Base-by-base conservation (phyloP, 2,113 vertebrate species). In the Nothocercus nigrocapillus region DNA sequence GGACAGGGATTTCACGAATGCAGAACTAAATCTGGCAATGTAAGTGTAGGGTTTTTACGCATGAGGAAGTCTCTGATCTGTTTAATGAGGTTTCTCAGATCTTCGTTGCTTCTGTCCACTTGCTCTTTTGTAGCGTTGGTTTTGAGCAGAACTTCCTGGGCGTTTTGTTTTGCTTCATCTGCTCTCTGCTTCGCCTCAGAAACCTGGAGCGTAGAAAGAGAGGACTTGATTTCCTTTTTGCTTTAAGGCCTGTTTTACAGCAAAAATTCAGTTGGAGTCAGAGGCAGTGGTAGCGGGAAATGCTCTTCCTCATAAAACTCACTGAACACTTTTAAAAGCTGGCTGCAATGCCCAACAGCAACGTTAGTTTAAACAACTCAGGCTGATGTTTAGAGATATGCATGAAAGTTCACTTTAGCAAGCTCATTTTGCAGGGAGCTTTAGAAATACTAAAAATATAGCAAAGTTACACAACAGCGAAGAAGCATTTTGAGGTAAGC, bases 31-130 rank as follows among this genome's bases (percentile, higher is more conserved):
- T 69, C 40, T 44, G 32, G 24, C 5, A 56, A 93, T 72, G 36
- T 63, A 86, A 93, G 83, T 27, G 3, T 61, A 89, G 95, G 8
- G 11, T 73, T 89, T 98, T 88, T 98, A 99, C 99, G 98, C 78
- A 98, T 99, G 64, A 99, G 96, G 92, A 99, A 99, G 96, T 99
- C 98, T 94, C 98, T 90, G 93, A 99, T 99, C 94, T 99, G 99
- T 85, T 98, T 98, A 98, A 99, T 99, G 45, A 99, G 98, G 18
- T 93, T 97, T 63, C 99, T 98, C 49, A 99, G 98, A 63, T 99
- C 99, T 94, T 99, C 98, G 2, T 99, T 99, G 97, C 99, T 99
- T 95, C 95, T 97, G 94, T 99, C 98, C 66, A 99, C 98, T 79
- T 98, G 98, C 22, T 98, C 98, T 95, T 99, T 99, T 76, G 99